Percentiles rank a stretch among this genome's conserved stretches.
Conservation (phyloP, 92 coral and sea anemone genomes). For the Galaxea fascicularis region DNA sequence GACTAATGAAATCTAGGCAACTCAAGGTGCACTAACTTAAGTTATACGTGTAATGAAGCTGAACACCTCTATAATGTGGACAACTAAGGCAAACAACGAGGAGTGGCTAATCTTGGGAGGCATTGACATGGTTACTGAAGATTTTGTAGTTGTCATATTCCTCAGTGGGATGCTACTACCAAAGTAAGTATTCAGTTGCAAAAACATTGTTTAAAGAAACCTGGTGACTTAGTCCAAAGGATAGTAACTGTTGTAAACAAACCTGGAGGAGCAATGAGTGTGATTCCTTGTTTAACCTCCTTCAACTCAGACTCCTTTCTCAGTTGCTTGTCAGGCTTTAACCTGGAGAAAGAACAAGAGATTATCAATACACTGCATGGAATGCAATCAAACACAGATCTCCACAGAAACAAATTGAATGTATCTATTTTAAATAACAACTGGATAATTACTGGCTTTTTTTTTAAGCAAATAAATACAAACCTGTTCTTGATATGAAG, state of each 20-base stretch:
- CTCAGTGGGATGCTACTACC: no score
- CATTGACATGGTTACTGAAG: not conserved
- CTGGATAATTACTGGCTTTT: not conserved
- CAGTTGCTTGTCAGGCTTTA: conserved; percentile 89
- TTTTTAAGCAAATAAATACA: not conserved
- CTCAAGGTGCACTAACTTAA: no score
- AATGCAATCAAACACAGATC: no score
- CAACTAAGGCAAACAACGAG: no score
- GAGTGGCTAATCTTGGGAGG: not conserved
- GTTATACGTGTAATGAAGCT: no score
- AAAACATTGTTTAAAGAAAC: not conserved
- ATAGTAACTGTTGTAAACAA: not conserved
- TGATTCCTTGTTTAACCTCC: conserved; percentile 89
- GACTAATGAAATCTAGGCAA: no score
- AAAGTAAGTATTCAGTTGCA: no score
- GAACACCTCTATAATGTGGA: no score
- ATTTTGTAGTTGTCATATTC: no score
- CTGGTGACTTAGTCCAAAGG: not conserved
- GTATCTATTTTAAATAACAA: not conserved
- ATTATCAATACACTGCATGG: not conserved
- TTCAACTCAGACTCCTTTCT: conserved; percentile 88
- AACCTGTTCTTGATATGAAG: conserved; percentile 95
- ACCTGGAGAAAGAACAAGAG: conserved; percentile 50
- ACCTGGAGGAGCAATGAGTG: conserved; percentile 94
- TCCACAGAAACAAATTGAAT: no score